These are phyloP conservation scores for Felis catus DNA, from an alignment of 2,113 vertebrate genomes.

Conservation along the genomic window DNA sequence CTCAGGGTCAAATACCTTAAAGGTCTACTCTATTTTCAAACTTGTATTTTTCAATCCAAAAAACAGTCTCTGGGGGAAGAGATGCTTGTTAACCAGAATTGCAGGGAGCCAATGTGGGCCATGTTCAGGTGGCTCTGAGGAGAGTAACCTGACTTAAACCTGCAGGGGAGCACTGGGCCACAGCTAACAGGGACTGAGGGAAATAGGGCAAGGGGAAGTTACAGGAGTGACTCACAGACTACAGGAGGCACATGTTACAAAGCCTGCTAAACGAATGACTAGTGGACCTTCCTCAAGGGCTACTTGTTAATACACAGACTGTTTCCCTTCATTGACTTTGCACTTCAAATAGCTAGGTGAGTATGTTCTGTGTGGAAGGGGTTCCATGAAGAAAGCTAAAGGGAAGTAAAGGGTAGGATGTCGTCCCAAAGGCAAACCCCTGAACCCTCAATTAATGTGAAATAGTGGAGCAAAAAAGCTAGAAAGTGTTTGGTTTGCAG, in stretches of 20 bases:
- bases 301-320: background rate
- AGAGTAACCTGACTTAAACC: background rate
- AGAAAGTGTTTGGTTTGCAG: background rate
- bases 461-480: background rate
- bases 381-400: background rate
- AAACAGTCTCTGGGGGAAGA: background rate
- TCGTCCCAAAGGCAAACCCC: background rate
- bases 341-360: background rate
- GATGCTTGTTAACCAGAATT: background rate
- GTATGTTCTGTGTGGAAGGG: background rate
- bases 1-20: background rate
- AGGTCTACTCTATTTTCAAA: background rate
- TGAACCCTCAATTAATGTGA: background rate
- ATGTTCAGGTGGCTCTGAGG: background rate
- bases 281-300: background rate
- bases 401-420: background rate
- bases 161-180: background rate
- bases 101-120: background rate
- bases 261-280: background rate
- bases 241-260: background rate
- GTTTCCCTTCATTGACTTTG: background rate
- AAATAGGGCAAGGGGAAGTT: background rate
- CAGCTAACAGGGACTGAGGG: background rate
- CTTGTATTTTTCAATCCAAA: background rate
- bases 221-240: background rate